Percentiles rank a stretch among this genome's conserved stretches.
phyloP scores from a whole-genome alignment of 2,113 vertebrate genomes.

The Oncorhynchus tshawytscha region DNA sequence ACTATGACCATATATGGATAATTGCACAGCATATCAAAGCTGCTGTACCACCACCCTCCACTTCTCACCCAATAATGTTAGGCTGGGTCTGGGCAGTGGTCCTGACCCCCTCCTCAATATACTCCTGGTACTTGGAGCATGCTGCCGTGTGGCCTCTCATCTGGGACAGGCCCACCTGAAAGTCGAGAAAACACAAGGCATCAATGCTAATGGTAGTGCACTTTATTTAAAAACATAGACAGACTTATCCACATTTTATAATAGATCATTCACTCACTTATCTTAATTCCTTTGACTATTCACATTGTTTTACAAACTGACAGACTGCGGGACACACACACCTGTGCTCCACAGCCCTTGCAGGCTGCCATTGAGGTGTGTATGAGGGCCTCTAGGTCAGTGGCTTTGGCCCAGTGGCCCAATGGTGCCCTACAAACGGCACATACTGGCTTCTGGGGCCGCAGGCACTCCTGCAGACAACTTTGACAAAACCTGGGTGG shows the following conservation, averaged over 20 bases:
- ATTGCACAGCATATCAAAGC: too few species aligned
- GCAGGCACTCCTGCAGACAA: slow-evolving; percentile 93
- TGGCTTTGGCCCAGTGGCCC: slow-evolving; percentile 75
- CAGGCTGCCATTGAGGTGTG: slow-evolving; percentile 83
- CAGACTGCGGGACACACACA: slow-evolving; percentile 36
- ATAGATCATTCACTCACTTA: neutral
- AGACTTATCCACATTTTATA: too few species aligned
- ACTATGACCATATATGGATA: too few species aligned
- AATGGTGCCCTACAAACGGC: slow-evolving; percentile 89
- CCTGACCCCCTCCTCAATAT: slow-evolving; percentile 91
- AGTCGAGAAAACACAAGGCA: neutral
- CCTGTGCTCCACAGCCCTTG: slow-evolving; percentile 89
- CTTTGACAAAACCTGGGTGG: slow-evolving; percentile 84
- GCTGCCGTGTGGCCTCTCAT: slow-evolving; percentile 86
- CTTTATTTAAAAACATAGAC: too few species aligned
- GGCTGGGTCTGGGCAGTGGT: slow-evolving; percentile 85
- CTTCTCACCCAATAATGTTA: slow-evolving; percentile 77
- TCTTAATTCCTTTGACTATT: neutral
- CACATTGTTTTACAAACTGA: too few species aligned
- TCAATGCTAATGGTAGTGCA: neutral
- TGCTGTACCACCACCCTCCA: neutral
- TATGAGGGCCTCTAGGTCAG: slow-evolving; percentile 83
- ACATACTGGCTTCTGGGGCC: slow-evolving; percentile 91
- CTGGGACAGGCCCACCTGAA: slow-evolving; percentile 85
- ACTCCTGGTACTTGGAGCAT: slow-evolving; percentile 94